These are phyloP conservation scores for Agrotis exclamationis DNA, from an alignment of 2,888 invertebrate genomes.

Conservation along the genomic window DNA sequence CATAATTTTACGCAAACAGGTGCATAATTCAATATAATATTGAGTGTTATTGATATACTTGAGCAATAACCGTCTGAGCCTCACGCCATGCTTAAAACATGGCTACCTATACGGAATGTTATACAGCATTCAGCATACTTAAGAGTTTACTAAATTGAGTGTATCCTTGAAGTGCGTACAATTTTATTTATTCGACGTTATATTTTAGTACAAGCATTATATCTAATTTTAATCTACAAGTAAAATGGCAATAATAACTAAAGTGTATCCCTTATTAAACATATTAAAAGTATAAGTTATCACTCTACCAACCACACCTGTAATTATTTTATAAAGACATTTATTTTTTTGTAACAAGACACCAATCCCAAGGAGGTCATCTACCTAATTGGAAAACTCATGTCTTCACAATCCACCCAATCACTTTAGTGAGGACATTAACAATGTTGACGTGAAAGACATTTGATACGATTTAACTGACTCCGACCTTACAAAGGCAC, in stretches of 20 bases:
- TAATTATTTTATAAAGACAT: conserved; percentile 46
- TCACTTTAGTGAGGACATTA: conserved; percentile 53
- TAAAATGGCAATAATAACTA: too few relatives aligned
- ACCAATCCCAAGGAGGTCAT: conserved; percentile 32
- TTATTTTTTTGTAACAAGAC: conserved; percentile 32
- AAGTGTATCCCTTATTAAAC: too few relatives aligned
- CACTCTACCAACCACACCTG: neutral
- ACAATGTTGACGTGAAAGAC: conserved; percentile 59
- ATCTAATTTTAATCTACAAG: too few relatives aligned
- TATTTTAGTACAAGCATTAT: too few relatives aligned
- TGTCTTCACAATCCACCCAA: conserved; percentile 53
- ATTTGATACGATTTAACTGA: conserved; percentile 66
- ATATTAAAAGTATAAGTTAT: conserved; percentile 16
- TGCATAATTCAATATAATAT: too few relatives aligned
- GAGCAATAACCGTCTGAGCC: neutral
- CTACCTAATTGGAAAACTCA: conserved; percentile 56
- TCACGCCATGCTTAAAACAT: neutral
- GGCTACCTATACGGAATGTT: neutral
- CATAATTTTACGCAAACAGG: neutral
- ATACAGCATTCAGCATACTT: neutral
- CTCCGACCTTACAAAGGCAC: conserved; percentile 65
- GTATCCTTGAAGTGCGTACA: too few relatives aligned
- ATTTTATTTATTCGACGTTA: too few relatives aligned
- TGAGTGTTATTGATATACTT: neutral
- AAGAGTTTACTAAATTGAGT: neutral